Evolutionary conservation across 2,888 invertebrate species (phyloP), one percentile per base, ranked within the genome.

Genomic region (Drosophila recens): DNA sequence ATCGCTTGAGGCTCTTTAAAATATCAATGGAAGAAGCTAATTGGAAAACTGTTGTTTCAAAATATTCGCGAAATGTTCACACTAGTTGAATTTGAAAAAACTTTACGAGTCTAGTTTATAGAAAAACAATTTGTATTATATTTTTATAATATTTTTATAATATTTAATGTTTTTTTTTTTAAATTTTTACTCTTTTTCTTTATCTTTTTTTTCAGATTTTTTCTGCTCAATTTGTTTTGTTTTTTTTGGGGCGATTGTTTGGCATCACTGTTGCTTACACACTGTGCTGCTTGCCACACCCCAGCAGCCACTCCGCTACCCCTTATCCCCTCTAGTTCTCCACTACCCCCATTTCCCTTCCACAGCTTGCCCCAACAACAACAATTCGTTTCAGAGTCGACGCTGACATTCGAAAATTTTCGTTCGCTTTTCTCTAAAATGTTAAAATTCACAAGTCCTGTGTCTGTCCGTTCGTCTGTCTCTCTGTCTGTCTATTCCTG

Each of bases 401-500:
- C 77, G 74, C 83, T 79, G 79, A 73, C 89, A 75, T 76, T 84
- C 82, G 80, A 74, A 86, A 79, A 74, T 75, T 76, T 43, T 83
- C 74, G 74, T 79, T 85, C 80, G 84, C 81, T 87, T 84, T 90
- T 87, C 89, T 89, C 89, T 89, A 87, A 89, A 89, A 89, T 90
- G 88, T 89, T 90, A 87, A 90, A 89, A 89, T 87, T 85, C 83
- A 75, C 79, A 82, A 88, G 85, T 84, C 76, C 79, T 52, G 27
- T 27, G 46, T 48, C 52, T 23, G 17, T 36, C 20, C 59, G 64
- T 63, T 4, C 5, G 56, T 68, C 53, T 20, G 42, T 48, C 52
- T 33, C 10, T 36, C 27, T 63, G 64, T 63, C 72, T 67, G 49
- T 75, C 78, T 77, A 52, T 62, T 40, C 45, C 23, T 27, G 58